Base-by-base conservation (phyloP, 2,113 vertebrate species). In the Formicarius rufipectus region DNA sequence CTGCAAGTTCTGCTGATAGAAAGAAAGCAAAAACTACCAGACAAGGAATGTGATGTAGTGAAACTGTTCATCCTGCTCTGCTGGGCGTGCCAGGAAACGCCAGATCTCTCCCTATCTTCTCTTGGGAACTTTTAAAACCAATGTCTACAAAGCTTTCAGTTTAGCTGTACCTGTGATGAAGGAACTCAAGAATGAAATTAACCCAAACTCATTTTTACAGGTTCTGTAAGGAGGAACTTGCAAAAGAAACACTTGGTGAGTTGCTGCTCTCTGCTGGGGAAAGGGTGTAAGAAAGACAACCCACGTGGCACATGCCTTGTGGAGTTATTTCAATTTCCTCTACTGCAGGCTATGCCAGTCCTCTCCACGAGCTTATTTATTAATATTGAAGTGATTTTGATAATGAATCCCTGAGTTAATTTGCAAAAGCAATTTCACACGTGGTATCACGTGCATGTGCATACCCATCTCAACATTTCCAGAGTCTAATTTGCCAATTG, bases 221-320 rank as follows among this genome's bases (percentile, higher is more conserved):
- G 21, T 91, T 84, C n/a, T 59, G 3, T 31, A 50, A 88, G 56
- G 22, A 88, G 14, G 30, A 45, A 44, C 42, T 14, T 12, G 42
- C 4, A 42, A 35, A 87, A 68, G 72, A 76, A 91, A 97, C 89
- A n/a, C 37, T 92, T 56, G 62, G 91, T 94, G 92, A 94, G 82
- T 42, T 97, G 97, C 97, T 98, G 98, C 98, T 97, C 98, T 95
- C 98, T 98, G 12, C 97, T 97, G 98, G 97, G 49, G 84, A 87
- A 89, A 87, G 37, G 12, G 21, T 52, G 50, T 50, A 97, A n/a
- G 2, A 63, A 83, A 80, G 25, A 39, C 8, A 42, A 55, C 14
- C 55, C 56, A 35, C 40, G 14, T 53, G 55, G 22, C 28, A 35
- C 13, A n/a, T 14, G 6, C 7, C 35, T 59, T 55, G 68, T 17